Evolutionary conservation across 2,888 invertebrate species (phyloP).

Genomic region (Tinea pellionella): DNA sequence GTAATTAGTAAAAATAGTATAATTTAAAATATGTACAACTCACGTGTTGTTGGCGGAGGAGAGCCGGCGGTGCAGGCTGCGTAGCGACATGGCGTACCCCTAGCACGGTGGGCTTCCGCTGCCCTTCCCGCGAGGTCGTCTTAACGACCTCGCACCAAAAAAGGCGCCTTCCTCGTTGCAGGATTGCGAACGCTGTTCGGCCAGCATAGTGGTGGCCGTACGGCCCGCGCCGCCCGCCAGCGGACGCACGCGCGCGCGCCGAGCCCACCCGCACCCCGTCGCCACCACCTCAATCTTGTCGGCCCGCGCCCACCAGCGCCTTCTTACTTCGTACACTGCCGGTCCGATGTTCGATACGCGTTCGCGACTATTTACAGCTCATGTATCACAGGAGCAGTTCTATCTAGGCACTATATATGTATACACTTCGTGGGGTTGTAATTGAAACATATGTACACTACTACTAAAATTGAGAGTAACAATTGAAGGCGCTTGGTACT

Average conservation of each 20-base stretch:
- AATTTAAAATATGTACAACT: constrained; percentile 29
- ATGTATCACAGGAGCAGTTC: neutral
- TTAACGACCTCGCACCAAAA: constrained; percentile 65
- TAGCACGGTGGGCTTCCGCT: constrained; percentile 70
- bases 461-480: constrained; percentile 37
- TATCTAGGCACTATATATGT: neutral
- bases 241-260: constrained; percentile 67
- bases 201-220: constrained; percentile 58
- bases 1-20: too few relatives aligned
- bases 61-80: constrained; percentile 73
- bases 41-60: constrained; percentile 72
- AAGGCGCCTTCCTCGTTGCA: constrained; percentile 69
- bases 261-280: constrained; percentile 58
- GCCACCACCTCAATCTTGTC: constrained; percentile 65
- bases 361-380: neutral
- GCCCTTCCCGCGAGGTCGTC: constrained; percentile 70
- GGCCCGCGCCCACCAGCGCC: constrained; percentile 25
- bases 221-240: constrained; percentile 52
- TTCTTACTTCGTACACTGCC: constrained; percentile 22
- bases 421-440: constrained; percentile 4
- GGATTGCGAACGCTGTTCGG: constrained; percentile 65
- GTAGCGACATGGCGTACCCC: constrained; percentile 75
- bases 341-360: constrained; percentile 19
- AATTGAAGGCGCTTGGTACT: constrained; percentile 58
- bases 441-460: constrained; percentile 40